Conservation (phyloP, 2,113 vertebrate genomes). For the Lampris megalopsis region DNA sequence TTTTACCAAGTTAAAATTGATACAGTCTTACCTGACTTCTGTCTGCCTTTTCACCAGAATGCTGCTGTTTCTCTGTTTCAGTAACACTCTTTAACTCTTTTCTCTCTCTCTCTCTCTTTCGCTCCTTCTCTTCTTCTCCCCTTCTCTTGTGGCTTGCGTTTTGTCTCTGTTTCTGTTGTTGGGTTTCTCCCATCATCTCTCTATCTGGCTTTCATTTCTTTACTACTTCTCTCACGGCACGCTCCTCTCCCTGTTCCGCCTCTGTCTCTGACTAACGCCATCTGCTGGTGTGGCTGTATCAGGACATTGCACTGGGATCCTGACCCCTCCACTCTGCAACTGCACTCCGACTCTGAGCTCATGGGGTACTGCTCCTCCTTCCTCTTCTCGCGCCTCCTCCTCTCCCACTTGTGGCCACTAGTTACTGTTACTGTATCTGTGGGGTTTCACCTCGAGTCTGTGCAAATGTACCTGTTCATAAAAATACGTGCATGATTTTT, state of each 20-base stretch:
- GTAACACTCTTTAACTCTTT: slow-evolving; percentile 53
- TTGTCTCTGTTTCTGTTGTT: slow-evolving; percentile 11
- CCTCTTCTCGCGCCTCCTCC: slow-evolving; percentile 62
- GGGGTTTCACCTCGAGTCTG: slow-evolving; percentile 52
- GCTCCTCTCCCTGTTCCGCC: slow-evolving; percentile 50
- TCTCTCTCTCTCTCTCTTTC: slow-evolving; percentile 35
- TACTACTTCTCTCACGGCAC: not conserved
- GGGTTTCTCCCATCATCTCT: slow-evolving; percentile 32
- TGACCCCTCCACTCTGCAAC: slow-evolving; percentile 99
- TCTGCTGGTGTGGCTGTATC: slow-evolving; percentile 91
- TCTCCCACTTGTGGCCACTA: slow-evolving; percentile 51
- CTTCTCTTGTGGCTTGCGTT: not conserved
- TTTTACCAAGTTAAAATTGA: slow-evolving; percentile 43
- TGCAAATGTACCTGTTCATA: too few relatives aligned
- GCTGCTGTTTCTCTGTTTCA: slow-evolving; percentile 51
- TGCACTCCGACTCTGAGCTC: slow-evolving; percentile 99
- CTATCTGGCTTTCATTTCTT: slow-evolving; percentile 7
- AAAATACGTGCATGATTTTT: too few relatives aligned
- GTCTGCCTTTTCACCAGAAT: slow-evolving; percentile 64
- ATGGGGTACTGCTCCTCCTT: slow-evolving; percentile 94
- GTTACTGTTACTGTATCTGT: not conserved
- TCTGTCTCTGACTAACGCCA: slow-evolving; percentile 89
- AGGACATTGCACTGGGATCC: slow-evolving; percentile 99
- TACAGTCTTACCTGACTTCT: slow-evolving; percentile 53
- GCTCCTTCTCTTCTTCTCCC: slow-evolving; percentile 46